A percentile compares a stretch with the other conserved stretches of the same genome.
Evolutionary conservation across 2,888 invertebrate genomes (phyloP).

Genomic region (Gryllus longicercus): DNA sequence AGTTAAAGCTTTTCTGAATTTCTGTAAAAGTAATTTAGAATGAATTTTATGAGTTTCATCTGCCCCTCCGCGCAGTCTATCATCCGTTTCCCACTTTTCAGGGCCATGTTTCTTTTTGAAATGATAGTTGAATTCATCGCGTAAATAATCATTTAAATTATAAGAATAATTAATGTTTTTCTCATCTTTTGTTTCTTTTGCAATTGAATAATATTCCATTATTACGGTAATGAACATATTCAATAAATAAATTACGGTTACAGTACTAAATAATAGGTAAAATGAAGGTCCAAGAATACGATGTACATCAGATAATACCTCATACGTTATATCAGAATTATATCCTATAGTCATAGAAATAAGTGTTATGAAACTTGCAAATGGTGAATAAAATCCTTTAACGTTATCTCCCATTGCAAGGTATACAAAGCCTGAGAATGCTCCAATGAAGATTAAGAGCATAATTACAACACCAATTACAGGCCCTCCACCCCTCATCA

Average conservation of each 20-base stretch:
- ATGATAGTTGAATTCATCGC: no score
- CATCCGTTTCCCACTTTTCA: no score
- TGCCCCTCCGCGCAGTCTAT: no score
- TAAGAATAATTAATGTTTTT: background rate
- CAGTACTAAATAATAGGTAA: background rate
- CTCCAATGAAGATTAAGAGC: background rate
- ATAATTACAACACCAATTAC: constrained; percentile 22
- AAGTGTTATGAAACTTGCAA: background rate
- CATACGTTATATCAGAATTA: background rate
- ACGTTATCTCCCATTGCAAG: background rate
- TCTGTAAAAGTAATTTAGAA: no score
- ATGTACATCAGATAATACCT: background rate
- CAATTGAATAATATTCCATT: background rate
- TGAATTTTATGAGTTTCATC: no score
- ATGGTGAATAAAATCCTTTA: background rate
- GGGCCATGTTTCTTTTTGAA: no score
- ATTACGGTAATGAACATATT: constrained; percentile 17
- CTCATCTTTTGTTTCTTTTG: background rate
- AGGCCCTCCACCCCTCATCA: constrained; percentile 18
- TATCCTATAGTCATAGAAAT: background rate
- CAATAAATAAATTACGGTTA: background rate
- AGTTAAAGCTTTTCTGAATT: no score
- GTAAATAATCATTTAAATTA: no score
- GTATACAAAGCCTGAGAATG: constrained; percentile 11
- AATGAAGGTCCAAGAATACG: background rate